These are phyloP conservation scores for Proisotoma minuta DNA, from an alignment of 2,888 invertebrate genomes.

Conservation along the genomic window DNA sequence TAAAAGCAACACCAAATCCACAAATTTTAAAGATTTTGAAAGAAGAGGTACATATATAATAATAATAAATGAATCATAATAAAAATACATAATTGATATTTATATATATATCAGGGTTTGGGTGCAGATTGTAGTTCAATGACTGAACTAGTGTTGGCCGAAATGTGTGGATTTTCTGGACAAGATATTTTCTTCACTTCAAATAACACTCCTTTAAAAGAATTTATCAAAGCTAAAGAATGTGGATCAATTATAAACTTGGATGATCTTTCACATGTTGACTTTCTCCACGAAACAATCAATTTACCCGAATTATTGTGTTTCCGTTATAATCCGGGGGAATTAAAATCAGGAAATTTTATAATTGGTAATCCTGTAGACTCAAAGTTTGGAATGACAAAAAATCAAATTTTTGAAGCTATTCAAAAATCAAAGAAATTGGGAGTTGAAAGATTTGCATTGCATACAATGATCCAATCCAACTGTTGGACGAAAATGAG, in stretches of 20 bases:
- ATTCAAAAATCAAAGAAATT: background rate
- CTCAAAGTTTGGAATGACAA: conserved; percentile 23
- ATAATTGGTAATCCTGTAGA: conserved; percentile 19
- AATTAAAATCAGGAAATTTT: conserved; percentile 9
- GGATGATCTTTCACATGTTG: conserved; percentile 22
- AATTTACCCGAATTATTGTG: conserved; percentile 15
- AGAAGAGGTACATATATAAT: conserved; percentile 11
- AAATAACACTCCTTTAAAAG: conserved; percentile 21
- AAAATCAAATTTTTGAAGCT: conserved; percentile 13
- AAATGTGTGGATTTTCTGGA: conserved; percentile 13
- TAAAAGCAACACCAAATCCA: conserved; percentile 29
- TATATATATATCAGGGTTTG: conserved; percentile 15
- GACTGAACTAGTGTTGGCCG: conserved; percentile 21
- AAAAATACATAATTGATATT: background rate
- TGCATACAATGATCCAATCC: conserved; percentile 26
- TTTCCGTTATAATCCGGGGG: conserved; percentile 21
- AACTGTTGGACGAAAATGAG: conserved; percentile 17
- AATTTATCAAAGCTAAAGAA: conserved; percentile 19
- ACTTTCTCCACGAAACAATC: conserved; percentile 6
- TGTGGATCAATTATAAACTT: conserved; percentile 20
- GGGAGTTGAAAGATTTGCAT: conserved; percentile 15
- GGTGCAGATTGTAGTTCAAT: conserved; percentile 24
- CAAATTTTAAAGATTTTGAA: conserved; percentile 20
- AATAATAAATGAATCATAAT: background rate
- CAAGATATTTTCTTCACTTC: conserved; percentile 26